Percentiles rank a stretch among this genome's conserved stretches.
Conservation (phyloP, 2,888 invertebrate genomes). For the Malacosoma neustria region DNA sequence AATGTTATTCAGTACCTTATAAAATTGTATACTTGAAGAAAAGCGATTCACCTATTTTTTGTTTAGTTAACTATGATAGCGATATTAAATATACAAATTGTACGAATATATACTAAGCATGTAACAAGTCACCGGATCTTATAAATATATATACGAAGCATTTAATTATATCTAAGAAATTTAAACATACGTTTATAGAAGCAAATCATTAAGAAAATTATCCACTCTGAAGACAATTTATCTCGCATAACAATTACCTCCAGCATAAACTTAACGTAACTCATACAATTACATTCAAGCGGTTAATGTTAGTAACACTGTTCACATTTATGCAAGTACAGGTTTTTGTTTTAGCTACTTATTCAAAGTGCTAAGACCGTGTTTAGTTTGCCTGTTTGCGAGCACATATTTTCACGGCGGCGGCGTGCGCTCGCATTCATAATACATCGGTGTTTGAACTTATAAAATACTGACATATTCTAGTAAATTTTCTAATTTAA, state of each 20-base stretch:
- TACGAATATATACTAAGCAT: too few relatives aligned
- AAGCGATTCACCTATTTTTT: too few relatives aligned
- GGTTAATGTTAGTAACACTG: background rate
- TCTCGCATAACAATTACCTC: background rate
- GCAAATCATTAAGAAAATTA: background rate
- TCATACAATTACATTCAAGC: background rate
- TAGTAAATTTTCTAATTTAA: slow-evolving; percentile 16
- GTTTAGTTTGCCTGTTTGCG: slow-evolving; percentile 54
- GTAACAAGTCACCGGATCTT: too few relatives aligned
- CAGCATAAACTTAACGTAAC: background rate
- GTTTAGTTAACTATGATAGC: too few relatives aligned
- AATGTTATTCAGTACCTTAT: too few relatives aligned
- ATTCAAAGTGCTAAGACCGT: slow-evolving; percentile 43
- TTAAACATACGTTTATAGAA: too few relatives aligned
- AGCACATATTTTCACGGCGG: slow-evolving; percentile 57
- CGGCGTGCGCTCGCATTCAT: slow-evolving; percentile 68
- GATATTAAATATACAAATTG: too few relatives aligned
- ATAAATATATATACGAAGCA: too few relatives aligned
- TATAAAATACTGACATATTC: slow-evolving; percentile 52
- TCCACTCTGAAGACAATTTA: background rate
- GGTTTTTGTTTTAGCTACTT: slow-evolving; percentile 41
- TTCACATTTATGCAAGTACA: slow-evolving; percentile 37
- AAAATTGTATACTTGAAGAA: too few relatives aligned
- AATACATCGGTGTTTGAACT: slow-evolving; percentile 50
- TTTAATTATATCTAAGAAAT: too few relatives aligned